These are phyloP conservation scores for Rhea americana DNA, from an alignment of 2,113 vertebrate genomes.

Conservation along the genomic window DNA sequence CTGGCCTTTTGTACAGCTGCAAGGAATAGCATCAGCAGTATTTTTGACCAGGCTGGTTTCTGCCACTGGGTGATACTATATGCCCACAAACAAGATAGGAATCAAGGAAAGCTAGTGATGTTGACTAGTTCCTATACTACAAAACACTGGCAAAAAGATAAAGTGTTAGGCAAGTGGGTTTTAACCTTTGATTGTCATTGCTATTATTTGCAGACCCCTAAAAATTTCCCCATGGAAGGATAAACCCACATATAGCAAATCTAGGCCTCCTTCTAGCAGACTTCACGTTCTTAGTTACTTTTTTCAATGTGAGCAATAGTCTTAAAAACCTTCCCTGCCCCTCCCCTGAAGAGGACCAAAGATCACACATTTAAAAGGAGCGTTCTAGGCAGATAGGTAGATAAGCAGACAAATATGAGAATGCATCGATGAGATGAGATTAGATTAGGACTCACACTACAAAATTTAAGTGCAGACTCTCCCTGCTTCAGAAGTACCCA, in stretches of 20 bases:
- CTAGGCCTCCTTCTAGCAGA: background rate
- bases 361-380: background rate
- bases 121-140: background rate
- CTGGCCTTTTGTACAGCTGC: background rate
- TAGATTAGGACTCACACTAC: background rate
- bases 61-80: conserved; percentile 47
- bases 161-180: background rate
- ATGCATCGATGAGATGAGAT: background rate
- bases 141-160: background rate
- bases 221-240: background rate
- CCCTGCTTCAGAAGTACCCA: background rate
- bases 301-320: background rate
- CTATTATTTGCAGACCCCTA: background rate
- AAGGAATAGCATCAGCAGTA: background rate
- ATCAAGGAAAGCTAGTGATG: background rate
- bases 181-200: background rate
- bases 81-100: background rate
- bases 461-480: background rate
- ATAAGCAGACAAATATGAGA: background rate
- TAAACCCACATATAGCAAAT: background rate
- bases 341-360: rapidly evolving
- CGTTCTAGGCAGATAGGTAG: background rate
- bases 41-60: conserved; percentile 28
- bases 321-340: background rate
- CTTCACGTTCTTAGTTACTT: rapidly evolving